phyloP scores from a whole-genome alignment of 2,888 invertebrate species.

The Philaethria dido region DNA sequence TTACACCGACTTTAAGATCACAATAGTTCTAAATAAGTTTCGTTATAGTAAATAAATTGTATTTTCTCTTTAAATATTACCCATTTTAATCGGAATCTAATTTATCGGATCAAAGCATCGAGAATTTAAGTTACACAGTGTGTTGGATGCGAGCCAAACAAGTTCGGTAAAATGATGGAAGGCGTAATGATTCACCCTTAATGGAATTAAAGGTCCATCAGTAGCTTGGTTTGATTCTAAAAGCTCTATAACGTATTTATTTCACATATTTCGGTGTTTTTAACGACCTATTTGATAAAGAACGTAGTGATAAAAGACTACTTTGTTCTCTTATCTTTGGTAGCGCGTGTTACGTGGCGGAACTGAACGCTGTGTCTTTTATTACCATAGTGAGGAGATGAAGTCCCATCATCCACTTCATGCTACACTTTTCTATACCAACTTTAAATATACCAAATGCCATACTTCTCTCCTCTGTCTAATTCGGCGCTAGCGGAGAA shows the following conservation, averaged over 20 bases:
- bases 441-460: too few relatives aligned
- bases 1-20: too few relatives aligned
- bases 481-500: too few relatives aligned
- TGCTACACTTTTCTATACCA: too few relatives aligned
- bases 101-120: constrained; percentile 6
- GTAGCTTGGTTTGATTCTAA: neutral
- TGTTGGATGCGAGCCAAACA: constrained; percentile 18
- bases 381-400: too few relatives aligned
- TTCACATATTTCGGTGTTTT: neutral
- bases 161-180: neutral
- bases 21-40: too few relatives aligned
- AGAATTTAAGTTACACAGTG: constrained; percentile 7
- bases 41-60: neutral
- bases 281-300: neutral
- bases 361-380: neutral
- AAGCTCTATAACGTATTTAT: neutral
- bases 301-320: neutral
- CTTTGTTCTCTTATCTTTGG: neutral
- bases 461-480: too few relatives aligned
- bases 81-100: neutral
- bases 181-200: constrained; percentile 2
- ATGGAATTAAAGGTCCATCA: constrained; percentile 14
- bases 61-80: too few relatives aligned
- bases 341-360: neutral
- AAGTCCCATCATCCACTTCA: too few relatives aligned